Evolutionary conservation across 2,888 invertebrate genomes (phyloP).

Genomic region (Byasa hedistus): DNA sequence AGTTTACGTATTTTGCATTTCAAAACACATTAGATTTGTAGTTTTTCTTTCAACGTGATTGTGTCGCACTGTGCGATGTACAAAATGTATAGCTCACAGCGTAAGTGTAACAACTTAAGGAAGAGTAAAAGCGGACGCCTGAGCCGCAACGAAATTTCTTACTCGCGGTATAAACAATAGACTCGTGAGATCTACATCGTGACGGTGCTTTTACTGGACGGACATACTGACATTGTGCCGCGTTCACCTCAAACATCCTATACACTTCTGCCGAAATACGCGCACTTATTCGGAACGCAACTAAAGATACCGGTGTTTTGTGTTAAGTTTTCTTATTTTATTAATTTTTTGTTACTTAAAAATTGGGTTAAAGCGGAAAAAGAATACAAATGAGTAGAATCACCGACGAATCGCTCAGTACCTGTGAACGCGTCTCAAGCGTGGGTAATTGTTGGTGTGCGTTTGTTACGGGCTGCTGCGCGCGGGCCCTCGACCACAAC

Average conservation of each 20-base stretch:
- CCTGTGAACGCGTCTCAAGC: conserved; percentile 62
- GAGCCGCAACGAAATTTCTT: conserved; percentile 61
- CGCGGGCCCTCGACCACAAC: conserved; percentile 73
- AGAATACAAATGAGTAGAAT: conserved; percentile 50
- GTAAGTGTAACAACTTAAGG: conserved; percentile 48
- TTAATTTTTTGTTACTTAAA: conserved; percentile 5
- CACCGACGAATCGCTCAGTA: conserved; percentile 55
- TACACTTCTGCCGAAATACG: conserved; percentile 11
- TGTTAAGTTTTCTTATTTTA: conserved; percentile 5
- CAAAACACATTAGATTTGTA: no score
- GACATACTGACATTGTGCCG: conserved; percentile 34
- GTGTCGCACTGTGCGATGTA: background rate
- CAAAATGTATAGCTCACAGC: background rate
- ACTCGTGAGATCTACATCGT: conserved; percentile 69
- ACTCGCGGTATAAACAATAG: conserved; percentile 66
- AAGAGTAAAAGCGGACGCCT: conserved; percentile 68
- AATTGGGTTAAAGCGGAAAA: conserved; percentile 39
- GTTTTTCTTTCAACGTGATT: background rate
- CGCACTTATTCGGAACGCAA: conserved; percentile 7
- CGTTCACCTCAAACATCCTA: conserved; percentile 6
- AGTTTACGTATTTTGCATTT: no score
- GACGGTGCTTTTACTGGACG: conserved; percentile 40
- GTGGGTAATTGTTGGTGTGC: conserved; percentile 76
- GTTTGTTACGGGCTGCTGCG: conserved; percentile 74
- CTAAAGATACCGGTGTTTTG: conserved; percentile 4